Evolutionary conservation across 2,797 vertebrate genomes (phyloP).

Genomic region (Tragopan temminckii): DNA sequence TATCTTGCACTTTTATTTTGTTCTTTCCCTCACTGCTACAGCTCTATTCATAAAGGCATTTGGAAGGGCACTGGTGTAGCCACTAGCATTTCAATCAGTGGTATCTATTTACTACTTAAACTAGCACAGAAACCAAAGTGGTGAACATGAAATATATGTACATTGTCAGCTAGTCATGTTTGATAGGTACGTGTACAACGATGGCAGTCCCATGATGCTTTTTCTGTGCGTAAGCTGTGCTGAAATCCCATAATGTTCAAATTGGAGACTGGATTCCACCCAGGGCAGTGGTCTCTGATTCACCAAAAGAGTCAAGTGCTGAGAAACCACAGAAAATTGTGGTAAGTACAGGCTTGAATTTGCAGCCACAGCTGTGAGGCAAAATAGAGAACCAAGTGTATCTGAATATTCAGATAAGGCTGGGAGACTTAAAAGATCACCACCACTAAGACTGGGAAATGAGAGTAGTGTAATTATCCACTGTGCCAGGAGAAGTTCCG

Average conservation of each 20-base stretch:
- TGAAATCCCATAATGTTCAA: background rate
- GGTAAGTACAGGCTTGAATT: background rate
- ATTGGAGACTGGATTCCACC: background rate
- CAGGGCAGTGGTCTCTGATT: background rate
- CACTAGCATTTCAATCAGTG: background rate
- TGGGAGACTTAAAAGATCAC: background rate
- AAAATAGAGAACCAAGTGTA: background rate
- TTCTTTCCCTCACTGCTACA: background rate
- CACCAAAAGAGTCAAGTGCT: background rate
- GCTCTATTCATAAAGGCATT: background rate
- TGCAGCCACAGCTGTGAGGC: background rate
- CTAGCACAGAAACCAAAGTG: background rate
- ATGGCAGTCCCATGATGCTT: background rate
- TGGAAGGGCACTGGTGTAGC: background rate
- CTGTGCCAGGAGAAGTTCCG: background rate
- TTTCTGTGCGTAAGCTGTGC: background rate
- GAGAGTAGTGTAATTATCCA: background rate
- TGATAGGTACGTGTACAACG: background rate
- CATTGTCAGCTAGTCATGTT: background rate
- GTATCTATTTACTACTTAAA: fast-evolving
- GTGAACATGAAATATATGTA: background rate
- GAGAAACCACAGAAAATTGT: background rate
- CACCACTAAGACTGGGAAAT: background rate
- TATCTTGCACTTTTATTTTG: background rate
- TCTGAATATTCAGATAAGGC: background rate